These are phyloP conservation scores for Hozukius guyotensis DNA, from an alignment of 2,797 vertebrate species.

Conservation along the genomic window DNA sequence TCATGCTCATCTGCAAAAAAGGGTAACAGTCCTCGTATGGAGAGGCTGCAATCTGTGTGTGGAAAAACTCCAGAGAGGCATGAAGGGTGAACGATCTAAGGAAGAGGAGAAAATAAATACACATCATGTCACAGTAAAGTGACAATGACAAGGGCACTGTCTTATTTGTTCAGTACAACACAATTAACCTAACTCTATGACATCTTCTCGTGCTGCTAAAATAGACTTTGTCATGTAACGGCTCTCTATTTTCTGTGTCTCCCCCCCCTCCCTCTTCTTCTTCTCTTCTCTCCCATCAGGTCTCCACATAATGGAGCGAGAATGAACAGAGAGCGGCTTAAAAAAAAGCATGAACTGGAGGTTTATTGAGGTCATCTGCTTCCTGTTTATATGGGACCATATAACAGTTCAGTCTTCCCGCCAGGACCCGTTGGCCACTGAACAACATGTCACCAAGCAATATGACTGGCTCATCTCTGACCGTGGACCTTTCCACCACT, in stretches of 20 bases:
- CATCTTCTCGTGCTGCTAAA: constrained; percentile 57
- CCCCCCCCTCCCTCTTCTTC: constrained; percentile 25
- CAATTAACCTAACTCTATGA: constrained; percentile 68
- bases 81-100: constrained; percentile 32
- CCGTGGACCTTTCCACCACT: constrained; percentile 99
- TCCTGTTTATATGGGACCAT: constrained; percentile 99
- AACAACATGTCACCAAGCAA: constrained; percentile 99
- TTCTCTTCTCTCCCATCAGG: constrained; percentile 80
- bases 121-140: constrained; percentile 58
- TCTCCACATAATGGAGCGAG: constrained; percentile 99
- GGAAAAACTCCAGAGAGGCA: constrained; percentile 35
- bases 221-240: constrained; percentile 70
- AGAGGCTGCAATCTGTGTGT: constrained; percentile 34
- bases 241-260: constrained; percentile 50
- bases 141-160: constrained; percentile 64
- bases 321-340: constrained; percentile 99
- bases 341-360: constrained; percentile 99
- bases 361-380: constrained; percentile 99
- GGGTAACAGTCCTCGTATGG: constrained; percentile 49
- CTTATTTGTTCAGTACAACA: constrained; percentile 65
- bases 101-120: constrained; percentile 54
- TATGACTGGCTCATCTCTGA: constrained; percentile 99
- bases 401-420: constrained; percentile 98
- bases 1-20: constrained; percentile 73
- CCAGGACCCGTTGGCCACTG: constrained; percentile 93